Conservation (phyloP, 2,113 vertebrate genomes). For the Austrofundulus limnaeus region DNA sequence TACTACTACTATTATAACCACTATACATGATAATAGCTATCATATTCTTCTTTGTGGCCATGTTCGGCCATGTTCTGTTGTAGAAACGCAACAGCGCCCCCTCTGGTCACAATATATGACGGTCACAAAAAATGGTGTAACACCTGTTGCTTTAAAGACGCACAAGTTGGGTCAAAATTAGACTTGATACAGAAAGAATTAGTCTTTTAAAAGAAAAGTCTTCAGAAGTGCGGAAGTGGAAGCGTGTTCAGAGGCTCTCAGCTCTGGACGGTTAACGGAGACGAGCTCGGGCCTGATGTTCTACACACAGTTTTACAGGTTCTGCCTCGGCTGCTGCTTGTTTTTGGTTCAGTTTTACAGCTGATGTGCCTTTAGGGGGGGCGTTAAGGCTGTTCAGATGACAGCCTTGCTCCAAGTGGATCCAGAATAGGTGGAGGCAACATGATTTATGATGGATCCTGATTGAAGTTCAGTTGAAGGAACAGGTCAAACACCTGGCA, state of each 20-base stretch:
- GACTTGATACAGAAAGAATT: neutral
- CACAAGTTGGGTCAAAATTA: neutral
- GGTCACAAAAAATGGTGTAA: no score
- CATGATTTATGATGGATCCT: constrained; percentile 58
- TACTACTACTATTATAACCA: no score
- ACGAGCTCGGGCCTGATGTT: constrained; percentile 45
- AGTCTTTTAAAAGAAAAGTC: neutral
- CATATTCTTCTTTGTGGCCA: no score
- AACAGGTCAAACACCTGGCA: constrained; percentile 51
- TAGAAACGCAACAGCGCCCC: no score
- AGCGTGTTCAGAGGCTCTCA: constrained; percentile 23
- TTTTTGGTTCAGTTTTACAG: constrained; percentile 46
- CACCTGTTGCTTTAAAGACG: neutral
- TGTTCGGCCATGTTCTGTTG: no score
- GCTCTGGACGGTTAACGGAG: constrained; percentile 49
- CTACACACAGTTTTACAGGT: constrained; percentile 37
- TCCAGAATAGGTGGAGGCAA: constrained; percentile 28
- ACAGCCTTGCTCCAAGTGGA: constrained; percentile 32
- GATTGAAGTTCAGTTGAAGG: constrained; percentile 22
- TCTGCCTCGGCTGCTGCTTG: constrained; percentile 18
- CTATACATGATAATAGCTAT: no score
- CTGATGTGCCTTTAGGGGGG: constrained; percentile 42
- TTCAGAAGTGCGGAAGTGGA: neutral
- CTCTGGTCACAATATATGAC: no score
- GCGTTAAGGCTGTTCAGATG: constrained; percentile 44